A percentile compares a stretch with the other conserved stretches of the same genome.
Evolutionary conservation across 2,113 vertebrate species (phyloP).

Genomic region (Arizona elegans): DNA sequence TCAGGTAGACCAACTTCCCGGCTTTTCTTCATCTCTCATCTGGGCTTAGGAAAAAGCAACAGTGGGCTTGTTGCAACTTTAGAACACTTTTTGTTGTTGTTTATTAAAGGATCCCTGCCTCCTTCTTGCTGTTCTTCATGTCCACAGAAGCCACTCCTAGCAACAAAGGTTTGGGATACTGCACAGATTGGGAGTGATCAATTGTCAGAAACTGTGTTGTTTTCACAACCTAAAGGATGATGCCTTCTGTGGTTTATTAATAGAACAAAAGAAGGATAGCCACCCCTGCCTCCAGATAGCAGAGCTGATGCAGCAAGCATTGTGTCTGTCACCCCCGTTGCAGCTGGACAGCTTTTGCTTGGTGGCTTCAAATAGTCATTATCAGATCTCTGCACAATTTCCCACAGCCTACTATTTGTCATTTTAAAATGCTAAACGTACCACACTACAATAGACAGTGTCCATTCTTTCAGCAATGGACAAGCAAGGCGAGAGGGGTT

Average conservation of each 20-base stretch:
- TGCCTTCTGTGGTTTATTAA: neutral
- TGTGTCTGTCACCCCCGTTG: neutral
- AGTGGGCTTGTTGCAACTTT: neutral
- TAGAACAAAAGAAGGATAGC: neutral
- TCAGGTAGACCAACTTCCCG: neutral
- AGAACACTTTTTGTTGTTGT: neutral
- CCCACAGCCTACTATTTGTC: neutral
- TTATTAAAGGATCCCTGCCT: neutral
- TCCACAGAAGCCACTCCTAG: neutral
- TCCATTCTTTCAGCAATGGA: neutral
- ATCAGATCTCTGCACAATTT: neutral
- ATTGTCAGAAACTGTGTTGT: neutral
- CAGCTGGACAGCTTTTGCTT: constrained; percentile 16
- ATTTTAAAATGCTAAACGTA: neutral
- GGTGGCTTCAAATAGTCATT: constrained; percentile 20
- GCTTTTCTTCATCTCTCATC: neutral
- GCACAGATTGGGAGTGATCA: neutral
- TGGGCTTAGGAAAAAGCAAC: neutral
- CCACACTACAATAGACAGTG: neutral
- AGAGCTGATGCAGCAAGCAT: neutral
- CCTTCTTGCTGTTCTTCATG: neutral
- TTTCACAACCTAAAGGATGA: neutral
- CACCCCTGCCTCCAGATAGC: neutral
- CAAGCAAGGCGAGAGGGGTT: neutral
- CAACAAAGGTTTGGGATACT: neutral